Evolutionary conservation across 2,888 invertebrate species (phyloP).

Genomic region (Diaperis boleti): DNA sequence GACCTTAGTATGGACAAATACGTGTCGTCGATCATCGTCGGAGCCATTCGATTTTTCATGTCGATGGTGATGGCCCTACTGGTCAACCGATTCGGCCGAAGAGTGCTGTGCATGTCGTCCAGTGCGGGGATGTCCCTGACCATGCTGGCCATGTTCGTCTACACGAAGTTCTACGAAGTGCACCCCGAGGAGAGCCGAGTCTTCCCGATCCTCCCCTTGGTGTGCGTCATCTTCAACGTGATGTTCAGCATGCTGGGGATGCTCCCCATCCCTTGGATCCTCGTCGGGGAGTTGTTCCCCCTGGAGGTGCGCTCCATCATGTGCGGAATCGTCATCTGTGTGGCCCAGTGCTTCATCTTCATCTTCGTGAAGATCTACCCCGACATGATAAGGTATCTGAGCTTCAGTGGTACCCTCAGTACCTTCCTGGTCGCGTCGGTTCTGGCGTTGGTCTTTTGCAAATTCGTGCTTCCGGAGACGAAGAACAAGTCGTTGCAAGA

Average conservation of each 20-base stretch:
- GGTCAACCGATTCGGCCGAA: slow-evolving; percentile 75
- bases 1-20: slow-evolving; percentile 75
- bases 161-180: slow-evolving; percentile 62
- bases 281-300: slow-evolving; percentile 81
- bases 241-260: slow-evolving; percentile 81
- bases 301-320: slow-evolving; percentile 76
- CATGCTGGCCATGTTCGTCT: slow-evolving; percentile 66
- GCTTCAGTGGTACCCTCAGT: slow-evolving; percentile 75
- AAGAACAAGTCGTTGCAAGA: slow-evolving; percentile 76
- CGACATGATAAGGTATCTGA: slow-evolving; percentile 69
- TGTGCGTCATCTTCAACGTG: slow-evolving; percentile 77
- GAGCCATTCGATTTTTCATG: slow-evolving; percentile 75
- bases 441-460: slow-evolving; percentile 73
- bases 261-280: slow-evolving; percentile 80
- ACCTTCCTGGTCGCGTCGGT: slow-evolving; percentile 73
- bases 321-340: slow-evolving; percentile 78
- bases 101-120: slow-evolving; percentile 73
- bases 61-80: slow-evolving; percentile 76
- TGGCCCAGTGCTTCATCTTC: slow-evolving; percentile 78
- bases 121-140: slow-evolving; percentile 75
- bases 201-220: slow-evolving; percentile 66
- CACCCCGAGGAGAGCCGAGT: slow-evolving; percentile 53
- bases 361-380: slow-evolving; percentile 79
- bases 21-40: slow-evolving; percentile 78
- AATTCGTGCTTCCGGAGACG: slow-evolving; percentile 76